Conservation (phyloP, 2,888 invertebrate species). For the Hanleya hanleyi region DNA sequence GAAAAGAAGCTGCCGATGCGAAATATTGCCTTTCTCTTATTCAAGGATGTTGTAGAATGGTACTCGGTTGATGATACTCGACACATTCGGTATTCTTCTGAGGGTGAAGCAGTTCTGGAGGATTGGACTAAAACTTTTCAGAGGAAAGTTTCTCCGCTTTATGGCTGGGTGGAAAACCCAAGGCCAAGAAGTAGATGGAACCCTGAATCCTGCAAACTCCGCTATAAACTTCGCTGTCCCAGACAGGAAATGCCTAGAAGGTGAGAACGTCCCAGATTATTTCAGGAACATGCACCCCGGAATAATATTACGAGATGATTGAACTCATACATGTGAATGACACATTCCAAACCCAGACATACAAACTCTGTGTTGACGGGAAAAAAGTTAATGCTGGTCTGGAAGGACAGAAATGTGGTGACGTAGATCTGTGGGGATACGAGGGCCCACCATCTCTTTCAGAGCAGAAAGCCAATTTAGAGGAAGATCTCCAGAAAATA, state of each 20-base stretch:
- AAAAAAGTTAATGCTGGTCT: conserved; percentile 2
- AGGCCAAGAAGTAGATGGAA: not conserved
- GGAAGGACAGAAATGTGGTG: not conserved
- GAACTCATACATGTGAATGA: too few relatives aligned
- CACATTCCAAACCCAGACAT: too few relatives aligned
- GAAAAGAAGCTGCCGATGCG: too few relatives aligned
- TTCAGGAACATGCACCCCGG: too few relatives aligned
- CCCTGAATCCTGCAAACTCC: too few relatives aligned
- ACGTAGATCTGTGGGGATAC: conserved; percentile 3
- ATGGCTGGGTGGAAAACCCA: conserved; percentile 15
- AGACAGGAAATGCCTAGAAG: too few relatives aligned
- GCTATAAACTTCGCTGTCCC: too few relatives aligned
- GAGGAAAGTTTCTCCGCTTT: conserved; percentile 16
- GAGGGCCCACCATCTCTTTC: not conserved
- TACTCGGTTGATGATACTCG: not conserved
- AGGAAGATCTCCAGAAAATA: not conserved
- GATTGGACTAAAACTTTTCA: conserved; percentile 16
- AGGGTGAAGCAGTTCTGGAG: conserved; percentile 19
- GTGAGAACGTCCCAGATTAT: too few relatives aligned
- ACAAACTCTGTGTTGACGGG: conserved; percentile 5
- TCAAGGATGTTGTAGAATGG: conserved; percentile 16
- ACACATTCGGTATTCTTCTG: conserved; percentile 12
- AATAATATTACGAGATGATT: too few relatives aligned
- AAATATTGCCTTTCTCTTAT: conserved; percentile 15
- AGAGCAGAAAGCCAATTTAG: not conserved